Evolutionary conservation across 2,888 invertebrate genomes (phyloP).

Genomic region (Byasa hedistus): DNA sequence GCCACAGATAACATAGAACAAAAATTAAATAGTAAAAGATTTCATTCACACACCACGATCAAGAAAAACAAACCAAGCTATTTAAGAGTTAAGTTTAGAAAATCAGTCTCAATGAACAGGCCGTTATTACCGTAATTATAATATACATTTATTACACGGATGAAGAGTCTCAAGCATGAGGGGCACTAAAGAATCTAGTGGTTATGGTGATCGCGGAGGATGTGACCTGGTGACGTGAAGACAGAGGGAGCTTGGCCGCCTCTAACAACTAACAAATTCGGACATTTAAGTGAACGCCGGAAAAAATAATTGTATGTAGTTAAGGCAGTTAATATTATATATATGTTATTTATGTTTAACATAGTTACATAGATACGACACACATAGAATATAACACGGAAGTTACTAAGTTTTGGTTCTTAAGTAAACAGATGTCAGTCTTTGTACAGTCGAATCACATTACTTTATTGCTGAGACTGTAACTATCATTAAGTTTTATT

Average conservation of each 20-base stretch:
- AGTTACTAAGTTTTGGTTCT: conserved; percentile 41
- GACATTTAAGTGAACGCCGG: background rate
- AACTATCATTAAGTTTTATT: conserved; percentile 34
- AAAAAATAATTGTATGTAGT: background rate
- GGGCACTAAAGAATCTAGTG: conserved; percentile 33
- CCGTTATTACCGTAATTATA: conserved; percentile 67
- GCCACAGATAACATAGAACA: no score
- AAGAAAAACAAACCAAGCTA: conserved; percentile 46
- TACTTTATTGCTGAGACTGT: conserved; percentile 70
- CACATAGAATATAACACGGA: conserved; percentile 45
- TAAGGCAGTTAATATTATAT: conserved; percentile 15
- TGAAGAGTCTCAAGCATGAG: conserved; percentile 44
- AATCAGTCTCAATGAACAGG: conserved; percentile 79
- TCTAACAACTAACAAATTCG: no score
- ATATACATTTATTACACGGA: conserved; percentile 40
- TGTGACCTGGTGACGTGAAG: no score
- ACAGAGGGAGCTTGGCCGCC: no score
- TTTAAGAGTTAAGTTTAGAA: conserved; percentile 72
- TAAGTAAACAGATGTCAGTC: conserved; percentile 66
- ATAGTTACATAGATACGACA: no score
- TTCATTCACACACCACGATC: conserved; percentile 40
- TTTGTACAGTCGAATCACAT: conserved; percentile 73
- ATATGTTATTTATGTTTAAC: conserved; percentile 12
- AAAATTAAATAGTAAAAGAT: no score
- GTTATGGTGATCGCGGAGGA: conserved; percentile 6